A percentile compares a stretch with the other conserved stretches of the same genome.
Conservation (phyloP, 2,888 invertebrate genomes). For the Marasmarcha lunaedactyla region DNA sequence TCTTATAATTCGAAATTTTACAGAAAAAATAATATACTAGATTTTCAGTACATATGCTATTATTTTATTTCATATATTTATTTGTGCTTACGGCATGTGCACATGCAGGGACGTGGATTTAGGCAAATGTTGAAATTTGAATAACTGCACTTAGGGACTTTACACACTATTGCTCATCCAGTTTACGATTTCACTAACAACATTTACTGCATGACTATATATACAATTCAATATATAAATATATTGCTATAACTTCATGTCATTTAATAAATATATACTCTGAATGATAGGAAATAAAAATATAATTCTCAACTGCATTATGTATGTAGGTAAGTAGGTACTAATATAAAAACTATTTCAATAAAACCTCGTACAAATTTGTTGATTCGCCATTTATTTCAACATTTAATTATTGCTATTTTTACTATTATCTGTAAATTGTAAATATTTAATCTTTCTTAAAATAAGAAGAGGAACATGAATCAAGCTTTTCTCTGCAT, state of each 20-base stretch:
- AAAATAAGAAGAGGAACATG: constrained; percentile 71
- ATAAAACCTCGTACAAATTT: constrained; percentile 68
- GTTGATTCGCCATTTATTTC: constrained; percentile 57
- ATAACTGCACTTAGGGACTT: constrained; percentile 65
- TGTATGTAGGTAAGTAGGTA: constrained; percentile 23
- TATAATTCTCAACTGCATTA: constrained; percentile 55
- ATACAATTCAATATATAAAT: constrained; percentile 70
- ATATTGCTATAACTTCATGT: constrained; percentile 57
- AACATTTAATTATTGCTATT: constrained; percentile 65
- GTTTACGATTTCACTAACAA: constrained; percentile 47
- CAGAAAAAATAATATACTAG: constrained; percentile 36
- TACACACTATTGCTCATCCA: constrained; percentile 39
- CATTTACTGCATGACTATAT: constrained; percentile 34
- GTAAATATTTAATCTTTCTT: constrained; percentile 71
- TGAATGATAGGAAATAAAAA: constrained; percentile 73
- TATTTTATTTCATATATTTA: constrained; percentile 23
- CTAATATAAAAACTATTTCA: constrained; percentile 68
- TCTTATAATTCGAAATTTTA: constrained; percentile 45
- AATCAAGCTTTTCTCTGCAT: constrained; percentile 34
- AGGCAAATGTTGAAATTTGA: constrained; percentile 68
- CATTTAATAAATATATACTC: constrained; percentile 70
- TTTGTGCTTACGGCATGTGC: constrained; percentile 64
- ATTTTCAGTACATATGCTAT: constrained; percentile 12
- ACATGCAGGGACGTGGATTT: constrained; percentile 54
- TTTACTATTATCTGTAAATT: constrained; percentile 53